These are phyloP conservation scores for Drosophila gunungcola DNA, from an alignment of 1,140 invertebrate species.

Conservation along the genomic window DNA sequence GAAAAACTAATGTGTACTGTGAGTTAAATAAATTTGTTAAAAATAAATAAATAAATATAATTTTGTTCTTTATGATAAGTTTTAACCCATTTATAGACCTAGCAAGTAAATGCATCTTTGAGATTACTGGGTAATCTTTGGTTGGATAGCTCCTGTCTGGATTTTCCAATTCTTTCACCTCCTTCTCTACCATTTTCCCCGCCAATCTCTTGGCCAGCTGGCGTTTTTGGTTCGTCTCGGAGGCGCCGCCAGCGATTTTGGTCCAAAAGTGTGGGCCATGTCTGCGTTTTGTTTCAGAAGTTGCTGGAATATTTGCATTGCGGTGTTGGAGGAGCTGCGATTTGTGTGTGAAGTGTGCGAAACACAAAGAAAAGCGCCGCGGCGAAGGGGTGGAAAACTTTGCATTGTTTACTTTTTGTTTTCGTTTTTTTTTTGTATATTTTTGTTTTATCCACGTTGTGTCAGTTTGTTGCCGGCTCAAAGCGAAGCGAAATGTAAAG, in stretches of 20 bases:
- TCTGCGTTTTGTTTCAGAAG: constrained; percentile 27
- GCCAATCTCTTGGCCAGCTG: constrained; percentile 37
- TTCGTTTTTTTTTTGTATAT: constrained; percentile 46
- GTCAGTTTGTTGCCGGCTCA: neutral
- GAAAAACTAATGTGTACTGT: no score
- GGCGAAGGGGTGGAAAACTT: constrained; percentile 46
- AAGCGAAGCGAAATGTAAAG: neutral
- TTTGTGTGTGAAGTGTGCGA: constrained; percentile 54
- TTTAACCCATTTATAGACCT: no score
- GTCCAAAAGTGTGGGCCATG: constrained; percentile 18
- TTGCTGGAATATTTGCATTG: constrained; percentile 74
- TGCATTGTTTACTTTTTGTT: constrained; percentile 74
- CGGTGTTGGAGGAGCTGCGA: constrained; percentile 59
- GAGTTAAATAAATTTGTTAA: no score
- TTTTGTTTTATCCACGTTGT: constrained; percentile 33
- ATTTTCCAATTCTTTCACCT: constrained; percentile 1
- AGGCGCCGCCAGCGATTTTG: constrained; percentile 56
- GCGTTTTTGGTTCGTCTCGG: constrained; percentile 64
- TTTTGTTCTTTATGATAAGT: no score
- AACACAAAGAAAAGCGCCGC: constrained; percentile 42
- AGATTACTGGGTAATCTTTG: constrained; percentile 2
- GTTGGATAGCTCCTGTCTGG: neutral
- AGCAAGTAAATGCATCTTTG: neutral
- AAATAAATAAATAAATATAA: no score
- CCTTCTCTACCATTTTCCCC: neutral